Evolutionary conservation across 2,113 vertebrate species (phyloP).

Genomic region (Dicentrarchus labrax): DNA sequence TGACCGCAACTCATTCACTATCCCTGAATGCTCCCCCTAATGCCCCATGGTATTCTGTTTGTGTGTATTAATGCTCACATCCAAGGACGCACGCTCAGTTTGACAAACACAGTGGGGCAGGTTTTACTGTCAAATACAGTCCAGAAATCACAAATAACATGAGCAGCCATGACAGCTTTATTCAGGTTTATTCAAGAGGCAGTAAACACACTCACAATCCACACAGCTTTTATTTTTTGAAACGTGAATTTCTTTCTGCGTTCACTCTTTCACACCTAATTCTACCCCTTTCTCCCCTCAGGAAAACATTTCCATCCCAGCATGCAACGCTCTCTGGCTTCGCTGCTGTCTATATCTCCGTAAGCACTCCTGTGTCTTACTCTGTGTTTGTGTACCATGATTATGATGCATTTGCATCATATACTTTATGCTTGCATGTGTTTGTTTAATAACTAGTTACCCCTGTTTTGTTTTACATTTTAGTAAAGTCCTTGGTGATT

Average conservation of each 20-base stretch:
- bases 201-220: slow-evolving; percentile 8
- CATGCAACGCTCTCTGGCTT: slow-evolving; percentile 97
- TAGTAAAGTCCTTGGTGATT: background rate
- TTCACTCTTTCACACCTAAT: slow-evolving; percentile 32
- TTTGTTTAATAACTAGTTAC: background rate
- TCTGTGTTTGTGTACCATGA: slow-evolving; percentile 9
- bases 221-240: slow-evolving; percentile 14
- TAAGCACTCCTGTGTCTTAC: slow-evolving; percentile 83
- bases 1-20: slow-evolving; percentile 29
- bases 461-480: background rate
- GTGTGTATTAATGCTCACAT: slow-evolving; percentile 41
- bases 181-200: slow-evolving; percentile 29
- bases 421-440: background rate
- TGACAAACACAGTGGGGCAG: slow-evolving; percentile 34
- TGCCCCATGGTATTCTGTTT: slow-evolving; percentile 17
- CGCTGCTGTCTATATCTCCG: slow-evolving; percentile 96
- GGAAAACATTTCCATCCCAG: slow-evolving; percentile 98
- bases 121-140: slow-evolving; percentile 31
- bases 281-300: slow-evolving; percentile 74
- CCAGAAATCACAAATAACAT: background rate
- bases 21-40: slow-evolving; percentile 37
- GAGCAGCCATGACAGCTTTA: background rate
- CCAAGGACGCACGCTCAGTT: slow-evolving; percentile 22
- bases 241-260: slow-evolving; percentile 10
- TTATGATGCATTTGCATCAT: slow-evolving; percentile 11